Conservation (phyloP, 2,113 vertebrate genomes). For the Notarius lentiginosus region DNA sequence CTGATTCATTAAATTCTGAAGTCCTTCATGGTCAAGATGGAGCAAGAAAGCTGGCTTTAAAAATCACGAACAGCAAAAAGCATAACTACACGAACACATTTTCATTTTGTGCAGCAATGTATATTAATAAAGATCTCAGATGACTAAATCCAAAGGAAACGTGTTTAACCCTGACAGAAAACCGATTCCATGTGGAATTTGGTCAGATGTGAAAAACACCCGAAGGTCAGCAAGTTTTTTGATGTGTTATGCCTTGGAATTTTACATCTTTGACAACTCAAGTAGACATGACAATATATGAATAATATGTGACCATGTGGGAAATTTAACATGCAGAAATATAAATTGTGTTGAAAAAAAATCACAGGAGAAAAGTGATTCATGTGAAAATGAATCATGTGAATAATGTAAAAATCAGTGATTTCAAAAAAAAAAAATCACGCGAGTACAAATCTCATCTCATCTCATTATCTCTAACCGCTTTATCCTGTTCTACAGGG, state of each 20-base stretch:
- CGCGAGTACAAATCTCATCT: too few species aligned
- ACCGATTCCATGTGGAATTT: neutral
- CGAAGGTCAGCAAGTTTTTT: neutral
- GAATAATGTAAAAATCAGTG: neutral
- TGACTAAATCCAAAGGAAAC: neutral
- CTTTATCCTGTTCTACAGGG: too few species aligned
- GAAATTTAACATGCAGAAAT: neutral
- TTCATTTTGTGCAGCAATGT: neutral
- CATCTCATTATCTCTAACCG: too few species aligned
- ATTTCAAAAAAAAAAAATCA: neutral
- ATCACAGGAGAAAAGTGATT: neutral
- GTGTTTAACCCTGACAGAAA: neutral
- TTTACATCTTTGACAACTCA: neutral
- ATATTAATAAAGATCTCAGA: neutral
- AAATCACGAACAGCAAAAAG: conserved; percentile 4
- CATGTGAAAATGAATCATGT: neutral
- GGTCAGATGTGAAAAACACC: neutral
- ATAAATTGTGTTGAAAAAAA: neutral
- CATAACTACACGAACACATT: conserved; percentile 4
- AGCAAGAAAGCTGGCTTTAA: neutral
- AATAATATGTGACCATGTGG: neutral
- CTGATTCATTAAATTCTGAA: conserved; percentile 42
- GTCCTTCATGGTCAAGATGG: conserved; percentile 8
- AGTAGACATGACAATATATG: neutral
- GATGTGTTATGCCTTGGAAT: neutral